Base-by-base conservation (phyloP, 2,888 invertebrate species). In the Agrenia bidenticulata region DNA sequence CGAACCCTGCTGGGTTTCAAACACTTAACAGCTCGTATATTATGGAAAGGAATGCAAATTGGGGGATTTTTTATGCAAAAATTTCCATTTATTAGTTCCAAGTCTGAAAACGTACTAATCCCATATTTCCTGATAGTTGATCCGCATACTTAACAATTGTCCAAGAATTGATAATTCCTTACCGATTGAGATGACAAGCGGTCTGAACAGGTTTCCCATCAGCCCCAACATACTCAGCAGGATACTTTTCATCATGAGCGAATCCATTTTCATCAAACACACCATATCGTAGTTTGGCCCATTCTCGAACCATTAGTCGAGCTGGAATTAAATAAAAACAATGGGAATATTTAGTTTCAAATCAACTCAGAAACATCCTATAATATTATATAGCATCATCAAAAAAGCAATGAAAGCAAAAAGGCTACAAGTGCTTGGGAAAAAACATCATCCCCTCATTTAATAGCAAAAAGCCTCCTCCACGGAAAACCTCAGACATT, bases 201-300 rank as follows among this genome's bases (percentile, higher is more conserved):
- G 75, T 75, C 58, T 67, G 70, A 51, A 70, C 67, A 59, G 67
- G 60, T 73, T 75, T 73, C 60, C 72, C 75, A 67, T 70, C 65
- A 19, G 66, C 62, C 32, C 71, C 75, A 49, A 72, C 72, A 60
- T 66, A 74, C 66, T 72, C 72, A 15, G 71, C 69, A 41, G 79
- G 80, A 72, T 78, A 79, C 63, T 75, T 75, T 5, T 73, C 71
- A 73, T 79, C 79, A 50, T 70, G 72, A n/a, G 69, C 64, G 63
- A 77, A 79, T 24, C 80, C 79, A 64, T 80, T 79, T 70, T 81
- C 82, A 66, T 81, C 81, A 74, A 81, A 81, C 27, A 81, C 78
- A 23, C 82, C 82, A 78, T 81, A 82, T 23, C 81, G 78, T 57
- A 80, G 78, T 65, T 80, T 79, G 7, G 79, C 78, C 81, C 81